Percentiles rank a stretch among this genome's conserved stretches.
Evolutionary conservation across 2,113 vertebrate genomes (phyloP).

Genomic region (Sprattus sprattus): DNA sequence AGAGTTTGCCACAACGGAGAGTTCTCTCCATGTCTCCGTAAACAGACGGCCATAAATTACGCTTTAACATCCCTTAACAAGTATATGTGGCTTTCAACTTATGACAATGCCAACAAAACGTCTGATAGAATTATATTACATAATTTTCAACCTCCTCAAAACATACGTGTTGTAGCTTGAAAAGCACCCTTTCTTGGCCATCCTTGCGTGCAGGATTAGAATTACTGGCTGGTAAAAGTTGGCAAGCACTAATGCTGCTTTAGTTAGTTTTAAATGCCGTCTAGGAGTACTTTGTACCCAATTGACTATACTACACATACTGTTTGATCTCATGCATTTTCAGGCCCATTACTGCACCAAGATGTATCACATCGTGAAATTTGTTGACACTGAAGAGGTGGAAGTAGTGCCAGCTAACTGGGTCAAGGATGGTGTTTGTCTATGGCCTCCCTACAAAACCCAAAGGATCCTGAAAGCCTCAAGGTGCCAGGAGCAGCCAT

Average conservation of each 20-base stretch:
- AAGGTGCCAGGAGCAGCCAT: conserved; percentile 9
- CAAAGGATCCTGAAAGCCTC: conserved; percentile 24
- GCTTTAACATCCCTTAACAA: too few relatives aligned
- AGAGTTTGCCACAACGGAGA: too few relatives aligned
- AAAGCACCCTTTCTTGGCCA: too few relatives aligned
- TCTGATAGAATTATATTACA: too few relatives aligned
- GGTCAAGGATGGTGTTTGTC: conserved; percentile 31
- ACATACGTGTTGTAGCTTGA: too few relatives aligned
- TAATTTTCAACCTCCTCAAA: too few relatives aligned
- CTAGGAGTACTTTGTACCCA: not conserved
- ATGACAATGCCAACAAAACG: too few relatives aligned
- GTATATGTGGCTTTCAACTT: too few relatives aligned
- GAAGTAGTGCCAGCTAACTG: conserved; percentile 30
- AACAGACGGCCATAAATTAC: too few relatives aligned
- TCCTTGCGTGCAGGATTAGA: not conserved
- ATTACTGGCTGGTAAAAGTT: not conserved
- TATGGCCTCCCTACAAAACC: conserved; percentile 32
- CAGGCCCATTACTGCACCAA: not conserved
- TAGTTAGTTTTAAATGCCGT: not conserved
- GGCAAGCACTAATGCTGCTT: not conserved
- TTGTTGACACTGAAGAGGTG: conserved; percentile 27
- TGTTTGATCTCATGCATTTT: not conserved
- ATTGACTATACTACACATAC: not conserved
- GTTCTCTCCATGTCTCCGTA: too few relatives aligned
- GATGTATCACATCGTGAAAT: conserved; percentile 28